phyloP scores from a whole-genome alignment of 2,888 invertebrate genomes.

The Toxonevra muliebris region DNA sequence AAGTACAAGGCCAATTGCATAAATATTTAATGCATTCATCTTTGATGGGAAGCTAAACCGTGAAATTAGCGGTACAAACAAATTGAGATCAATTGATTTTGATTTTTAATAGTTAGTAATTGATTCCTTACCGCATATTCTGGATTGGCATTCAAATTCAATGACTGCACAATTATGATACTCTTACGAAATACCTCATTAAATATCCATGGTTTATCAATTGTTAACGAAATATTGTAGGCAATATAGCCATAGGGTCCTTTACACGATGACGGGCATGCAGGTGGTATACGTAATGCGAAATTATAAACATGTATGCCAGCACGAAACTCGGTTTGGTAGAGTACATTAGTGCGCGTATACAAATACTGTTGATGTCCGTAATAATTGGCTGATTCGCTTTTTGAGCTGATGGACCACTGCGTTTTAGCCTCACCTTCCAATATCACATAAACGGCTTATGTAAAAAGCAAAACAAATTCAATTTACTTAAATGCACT shows the following conservation, averaged over 20 bases:
- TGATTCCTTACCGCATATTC: conserved; percentile 70
- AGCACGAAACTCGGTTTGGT: conserved; percentile 53
- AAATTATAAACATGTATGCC: conserved; percentile 76
- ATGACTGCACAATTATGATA: conserved; percentile 79
- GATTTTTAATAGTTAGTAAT: not conserved
- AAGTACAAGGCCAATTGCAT: conserved; percentile 59
- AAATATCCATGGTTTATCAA: conserved; percentile 86
- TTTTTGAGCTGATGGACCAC: conserved; percentile 59
- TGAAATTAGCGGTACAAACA: not conserved
- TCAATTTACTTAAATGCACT: not conserved
- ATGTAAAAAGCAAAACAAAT: not conserved
- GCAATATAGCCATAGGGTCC: conserved; percentile 77
- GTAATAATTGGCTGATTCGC: conserved; percentile 55
- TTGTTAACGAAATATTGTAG: conserved; percentile 78
- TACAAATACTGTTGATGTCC: conserved; percentile 60
- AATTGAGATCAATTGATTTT: not conserved
- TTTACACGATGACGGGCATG: conserved; percentile 81
- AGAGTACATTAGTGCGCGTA: conserved; percentile 55
- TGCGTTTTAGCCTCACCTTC: conserved; percentile 61
- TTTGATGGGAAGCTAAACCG: conserved; percentile 49
- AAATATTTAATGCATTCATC: conserved; percentile 57
- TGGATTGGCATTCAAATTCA: conserved; percentile 80
- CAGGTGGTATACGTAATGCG: conserved; percentile 68
- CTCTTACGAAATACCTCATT: conserved; percentile 58
- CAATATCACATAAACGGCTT: conserved; percentile 58